Evolutionary conservation across 1,140 invertebrate genomes (phyloP), one percentile per base, ranked within the genome.

Genomic region (Euura lappo): DNA sequence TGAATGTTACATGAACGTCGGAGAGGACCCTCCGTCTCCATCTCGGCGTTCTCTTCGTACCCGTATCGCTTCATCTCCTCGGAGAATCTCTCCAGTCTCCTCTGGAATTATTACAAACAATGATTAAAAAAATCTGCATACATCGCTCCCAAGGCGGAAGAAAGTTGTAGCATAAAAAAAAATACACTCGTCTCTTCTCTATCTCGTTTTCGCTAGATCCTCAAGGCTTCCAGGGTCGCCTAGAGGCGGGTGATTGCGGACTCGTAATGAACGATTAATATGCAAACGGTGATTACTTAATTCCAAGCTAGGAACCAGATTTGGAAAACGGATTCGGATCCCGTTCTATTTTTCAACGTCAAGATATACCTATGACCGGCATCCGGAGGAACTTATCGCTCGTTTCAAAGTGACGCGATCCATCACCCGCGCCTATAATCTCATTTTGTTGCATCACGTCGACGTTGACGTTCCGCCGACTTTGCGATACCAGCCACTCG

Each of bases 271-370:
- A 84, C 85, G 84, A 87, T 86, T 86, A 87, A 86, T 85, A 86
- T 86, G 84, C 85, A 86, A 87, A 86, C 82, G 85, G 75, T 82
- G 79, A 85, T 84, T 85, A 86, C 81, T 85, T 84, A 83, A 87
- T 85, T 84, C 80, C 79, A 81, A 86, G 78, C 82, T 80, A 71
- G 75, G 72, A 76, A 77, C 76, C 80, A 78, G 74, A 81, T 80
- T 79, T 74, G 80, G 81, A 85, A 60, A n/a, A 8, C 8, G 51
- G 51, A 60, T 8, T 60, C 51, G 51, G 51, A n/a, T 60, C 13
- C 13, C 51, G 28, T 28, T 28, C 28, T 28, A 28, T 28, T 28
- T 28, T 28, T 28, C 28, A 28, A 28, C 28, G 28, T 28, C 28
- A 28, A 28, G 28, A 28, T 28, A 28, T 28, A 28, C 28, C 28